These are phyloP conservation scores for Eupsittula cactorum DNA, from an alignment of 2,113 vertebrate species.

Conservation along the genomic window DNA sequence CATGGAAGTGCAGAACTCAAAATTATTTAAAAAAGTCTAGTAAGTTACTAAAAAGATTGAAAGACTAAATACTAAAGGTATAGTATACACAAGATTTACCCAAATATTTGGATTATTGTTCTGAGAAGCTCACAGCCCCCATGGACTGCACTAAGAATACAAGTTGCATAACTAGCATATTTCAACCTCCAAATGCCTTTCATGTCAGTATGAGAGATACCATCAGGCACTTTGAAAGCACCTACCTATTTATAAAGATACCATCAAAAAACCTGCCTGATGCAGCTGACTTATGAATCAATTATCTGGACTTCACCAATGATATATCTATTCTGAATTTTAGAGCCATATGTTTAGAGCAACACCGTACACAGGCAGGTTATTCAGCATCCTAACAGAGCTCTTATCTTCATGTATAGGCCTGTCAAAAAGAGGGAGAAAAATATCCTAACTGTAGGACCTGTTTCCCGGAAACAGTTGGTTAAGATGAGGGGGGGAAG, in stretches of 20 bases:
- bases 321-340: slow-evolving; percentile 77
- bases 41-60: not conserved
- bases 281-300: slow-evolving; percentile 81
- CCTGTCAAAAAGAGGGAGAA: slow-evolving; percentile 60
- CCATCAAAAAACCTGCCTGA: slow-evolving; percentile 78
- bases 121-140: not conserved
- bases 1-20: not conserved
- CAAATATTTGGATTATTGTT: not conserved
- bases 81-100: not conserved
- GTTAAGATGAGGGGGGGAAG: not conserved
- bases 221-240: slow-evolving; percentile 76
- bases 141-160: not conserved
- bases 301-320: slow-evolving; percentile 75
- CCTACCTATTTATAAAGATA: slow-evolving; percentile 80
- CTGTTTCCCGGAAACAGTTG: slow-evolving; percentile 31
- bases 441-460: slow-evolving; percentile 21
- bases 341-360: slow-evolving; percentile 74
- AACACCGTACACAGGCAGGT: slow-evolving; percentile 62
- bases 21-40: not conserved
- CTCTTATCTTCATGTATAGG: slow-evolving; percentile 70
- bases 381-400: slow-evolving; percentile 70
- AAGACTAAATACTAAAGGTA: not conserved
- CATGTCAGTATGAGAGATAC: slow-evolving; percentile 75
- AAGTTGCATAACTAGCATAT: slow-evolving; percentile 26
- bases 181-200: slow-evolving; percentile 81